A percentile compares a stretch with the other conserved stretches of the same genome.
These are phyloP conservation scores for Psilopogon haemacephalus DNA, from an alignment of 2,113 vertebrate genomes.

Conservation along the genomic window DNA sequence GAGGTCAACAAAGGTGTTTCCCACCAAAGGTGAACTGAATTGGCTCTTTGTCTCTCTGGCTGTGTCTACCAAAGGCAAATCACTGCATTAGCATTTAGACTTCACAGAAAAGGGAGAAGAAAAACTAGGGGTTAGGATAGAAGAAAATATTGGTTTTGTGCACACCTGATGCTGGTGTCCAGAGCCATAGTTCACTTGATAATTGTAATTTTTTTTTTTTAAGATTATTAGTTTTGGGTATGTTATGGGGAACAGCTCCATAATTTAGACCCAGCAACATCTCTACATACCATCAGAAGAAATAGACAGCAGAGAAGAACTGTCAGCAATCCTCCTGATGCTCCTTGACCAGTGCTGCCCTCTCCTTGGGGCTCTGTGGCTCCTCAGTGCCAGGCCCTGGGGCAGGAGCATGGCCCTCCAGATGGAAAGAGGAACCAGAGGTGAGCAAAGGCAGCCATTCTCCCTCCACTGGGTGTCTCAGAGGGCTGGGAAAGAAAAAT, in stretches of 20 bases:
- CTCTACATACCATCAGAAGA: not conserved
- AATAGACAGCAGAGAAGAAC: not conserved
- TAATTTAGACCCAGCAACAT: not conserved
- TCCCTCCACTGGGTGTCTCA: not conserved
- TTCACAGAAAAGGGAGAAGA: not conserved
- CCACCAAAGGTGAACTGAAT: not conserved
- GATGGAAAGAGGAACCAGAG: not conserved
- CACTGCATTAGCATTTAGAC: not conserved
- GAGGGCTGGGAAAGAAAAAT: not conserved
- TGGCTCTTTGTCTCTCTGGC: not conserved
- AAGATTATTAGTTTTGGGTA: not conserved
- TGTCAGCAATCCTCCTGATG: not conserved
- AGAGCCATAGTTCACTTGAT: not conserved
- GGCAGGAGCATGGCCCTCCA: not conserved
- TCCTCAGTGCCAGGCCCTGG: not conserved
- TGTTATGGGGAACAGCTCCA: not conserved
- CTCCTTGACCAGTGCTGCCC: not conserved
- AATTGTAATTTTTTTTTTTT: not conserved
- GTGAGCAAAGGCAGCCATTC: not conserved
- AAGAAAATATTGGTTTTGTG: not conserved
- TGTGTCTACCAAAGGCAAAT: not conserved
- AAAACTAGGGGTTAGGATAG: not conserved
- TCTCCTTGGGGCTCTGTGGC: accelerated
- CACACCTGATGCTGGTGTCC: not conserved
- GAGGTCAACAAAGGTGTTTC: not conserved